Conservation (phyloP, 2,113 vertebrate species). For the Amphiprion percula region DNA sequence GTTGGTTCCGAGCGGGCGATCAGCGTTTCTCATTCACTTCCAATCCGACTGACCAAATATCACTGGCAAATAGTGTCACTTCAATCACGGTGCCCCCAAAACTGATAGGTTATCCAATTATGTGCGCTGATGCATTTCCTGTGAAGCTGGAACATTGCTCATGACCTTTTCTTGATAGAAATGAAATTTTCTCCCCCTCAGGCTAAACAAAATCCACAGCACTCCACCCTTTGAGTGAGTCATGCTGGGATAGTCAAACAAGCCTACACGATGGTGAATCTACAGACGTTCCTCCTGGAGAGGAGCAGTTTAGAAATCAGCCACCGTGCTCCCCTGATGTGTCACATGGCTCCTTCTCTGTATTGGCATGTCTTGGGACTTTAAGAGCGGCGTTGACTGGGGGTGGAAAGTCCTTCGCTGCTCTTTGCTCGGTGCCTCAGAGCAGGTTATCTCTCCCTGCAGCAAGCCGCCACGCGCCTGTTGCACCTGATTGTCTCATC, state of each 20-base stretch:
- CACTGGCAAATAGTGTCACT: conserved; percentile 67
- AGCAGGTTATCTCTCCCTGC: conserved; percentile 84
- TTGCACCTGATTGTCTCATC: conserved; percentile 97
- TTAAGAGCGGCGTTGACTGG: conserved; percentile 37
- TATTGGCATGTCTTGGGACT: conserved; percentile 29
- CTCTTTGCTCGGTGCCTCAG: conserved; percentile 80
- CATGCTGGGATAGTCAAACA: conserved; percentile 70
- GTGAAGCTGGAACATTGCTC: conserved; percentile 71
- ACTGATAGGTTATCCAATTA: conserved; percentile 78
- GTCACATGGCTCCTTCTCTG: conserved; percentile 38
- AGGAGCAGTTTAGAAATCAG: conserved; percentile 75
- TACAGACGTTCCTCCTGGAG: conserved; percentile 29
- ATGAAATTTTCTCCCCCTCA: conserved; percentile 78
- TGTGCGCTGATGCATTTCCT: conserved; percentile 75
- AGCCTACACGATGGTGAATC: conserved; percentile 49
- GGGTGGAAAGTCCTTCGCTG: conserved; percentile 19
- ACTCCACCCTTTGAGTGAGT: conserved; percentile 81
- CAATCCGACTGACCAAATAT: conserved; percentile 72
- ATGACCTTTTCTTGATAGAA: conserved; percentile 80
- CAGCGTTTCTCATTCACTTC: conserved; percentile 57
- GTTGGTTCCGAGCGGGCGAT: conserved; percentile 17
- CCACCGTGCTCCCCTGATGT: neutral
- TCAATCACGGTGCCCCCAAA: conserved; percentile 68
- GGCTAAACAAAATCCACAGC: conserved; percentile 79
- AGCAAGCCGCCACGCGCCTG: conserved; percentile 95